Evolutionary conservation across 92 coral and sea anemone species (phyloP), one percentile per base, ranked within the genome.

Genomic region (Pocillopora grandis): DNA sequence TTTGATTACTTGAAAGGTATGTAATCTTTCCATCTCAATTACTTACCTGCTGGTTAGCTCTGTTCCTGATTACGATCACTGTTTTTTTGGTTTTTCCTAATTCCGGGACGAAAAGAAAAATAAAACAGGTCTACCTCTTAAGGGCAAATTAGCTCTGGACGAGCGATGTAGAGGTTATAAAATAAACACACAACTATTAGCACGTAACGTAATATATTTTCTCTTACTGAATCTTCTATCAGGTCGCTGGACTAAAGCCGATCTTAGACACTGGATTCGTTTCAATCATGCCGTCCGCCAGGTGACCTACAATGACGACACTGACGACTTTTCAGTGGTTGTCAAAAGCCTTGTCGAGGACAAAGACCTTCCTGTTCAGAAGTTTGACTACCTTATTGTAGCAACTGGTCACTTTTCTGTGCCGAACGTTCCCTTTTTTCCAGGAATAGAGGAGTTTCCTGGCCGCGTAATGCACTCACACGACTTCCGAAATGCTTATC

Each of bases 1-100:
- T 75, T 62, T 56, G 93, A 90, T 62, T 90, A 90, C 72, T 85
- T 90, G 86, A 76, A 87, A 65, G 93, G 93, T 90, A 18, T 87
- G 77, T 42, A 42, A 42, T 42, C 4, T 42, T 42, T 7, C 4
- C 52, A 60, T 49, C 16, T 52, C 21, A 19, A 63, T 35, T 2
- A 27, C 21, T 5, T 7, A 16, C 20, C 20, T 0, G n/a, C 18
- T 5, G 8, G 66, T 62, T 14, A 62, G 8, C 17, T 5, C 2
- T 17, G 19, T 7, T 62, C 19, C 19, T 62, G 66, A 1, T 62
- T 62, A 0, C 8, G n/a, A 14, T 16, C 19, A 62, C 66, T 16
- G 52, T 3, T 42, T 42, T 7, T 12, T 7, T 42, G 52, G 52
- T 42, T 42, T 42, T 42, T 7, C 8, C 52, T 3, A 42, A 42